Evolutionary conservation across 2,113 vertebrate genomes (phyloP).

Genomic region (Oryzias melastigma): DNA sequence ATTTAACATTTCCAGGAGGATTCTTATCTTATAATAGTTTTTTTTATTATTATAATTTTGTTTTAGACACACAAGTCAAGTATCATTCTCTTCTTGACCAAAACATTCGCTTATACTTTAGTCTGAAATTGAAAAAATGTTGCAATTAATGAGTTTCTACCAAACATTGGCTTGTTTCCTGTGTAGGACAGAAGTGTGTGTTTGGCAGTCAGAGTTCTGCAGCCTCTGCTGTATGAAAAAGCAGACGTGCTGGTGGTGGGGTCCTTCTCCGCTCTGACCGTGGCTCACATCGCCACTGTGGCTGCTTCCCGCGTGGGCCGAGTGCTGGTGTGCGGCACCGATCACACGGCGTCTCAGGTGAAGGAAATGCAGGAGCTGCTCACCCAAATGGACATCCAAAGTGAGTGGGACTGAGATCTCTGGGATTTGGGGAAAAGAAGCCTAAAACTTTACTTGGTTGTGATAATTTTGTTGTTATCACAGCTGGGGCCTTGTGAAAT

Average conservation of each 20-base stretch:
- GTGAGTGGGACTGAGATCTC: constrained; percentile 70
- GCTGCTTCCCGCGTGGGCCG: constrained; percentile 60
- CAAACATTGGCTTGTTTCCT: background rate
- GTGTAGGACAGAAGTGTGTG: constrained; percentile 88
- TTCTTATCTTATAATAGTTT: no score
- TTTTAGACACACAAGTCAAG: no score
- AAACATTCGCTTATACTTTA: background rate
- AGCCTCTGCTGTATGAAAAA: constrained; percentile 76
- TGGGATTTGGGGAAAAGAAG: no score
- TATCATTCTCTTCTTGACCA: background rate
- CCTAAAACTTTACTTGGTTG: no score
- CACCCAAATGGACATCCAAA: constrained; percentile 80
- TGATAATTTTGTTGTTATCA: no score
- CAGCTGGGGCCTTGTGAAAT: no score
- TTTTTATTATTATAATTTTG: no score
- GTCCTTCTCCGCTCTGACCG: constrained; percentile 80
- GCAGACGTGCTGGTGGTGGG: constrained; percentile 83
- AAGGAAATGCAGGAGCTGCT: constrained; percentile 76
- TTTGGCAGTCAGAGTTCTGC: constrained; percentile 81
- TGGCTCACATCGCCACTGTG: constrained; percentile 80
- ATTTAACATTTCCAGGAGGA: no score
- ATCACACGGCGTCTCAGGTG: constrained; percentile 64
- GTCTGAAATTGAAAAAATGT: background rate
- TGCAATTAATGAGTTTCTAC: background rate
- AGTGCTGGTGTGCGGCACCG: constrained; percentile 82